Conservation (phyloP, 2,888 invertebrate species). For the Serrognathus titanus region DNA sequence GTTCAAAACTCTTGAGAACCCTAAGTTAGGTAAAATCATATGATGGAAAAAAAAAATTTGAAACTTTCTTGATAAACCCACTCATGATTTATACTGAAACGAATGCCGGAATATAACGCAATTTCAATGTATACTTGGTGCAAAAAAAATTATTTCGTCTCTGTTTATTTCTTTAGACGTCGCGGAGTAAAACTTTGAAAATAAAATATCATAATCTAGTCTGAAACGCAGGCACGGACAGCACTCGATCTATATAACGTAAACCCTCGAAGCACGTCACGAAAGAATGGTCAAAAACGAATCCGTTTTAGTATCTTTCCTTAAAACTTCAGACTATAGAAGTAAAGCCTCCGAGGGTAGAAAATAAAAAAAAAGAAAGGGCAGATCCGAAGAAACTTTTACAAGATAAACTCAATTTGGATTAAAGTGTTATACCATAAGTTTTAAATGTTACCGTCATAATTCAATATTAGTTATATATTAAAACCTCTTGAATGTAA, state of each 20-base stretch:
- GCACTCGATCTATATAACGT: neutral
- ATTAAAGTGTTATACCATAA: conserved; percentile 39
- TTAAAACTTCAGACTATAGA: conserved; percentile 36
- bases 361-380: conserved; percentile 34
- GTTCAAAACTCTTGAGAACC: too few relatives aligned
- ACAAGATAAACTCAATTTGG: conserved; percentile 42
- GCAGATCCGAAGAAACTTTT: conserved; percentile 34
- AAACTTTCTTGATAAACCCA: too few relatives aligned
- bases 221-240: neutral
- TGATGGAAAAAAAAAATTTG: too few relatives aligned
- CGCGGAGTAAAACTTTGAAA: neutral
- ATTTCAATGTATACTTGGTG: too few relatives aligned
- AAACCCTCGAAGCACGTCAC: conserved; percentile 24
- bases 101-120: too few relatives aligned
- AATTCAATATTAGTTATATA: too few relatives aligned
- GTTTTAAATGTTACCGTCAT: too few relatives aligned
- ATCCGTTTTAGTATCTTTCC: conserved; percentile 40
- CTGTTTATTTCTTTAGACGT: neutral
- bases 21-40: too few relatives aligned
- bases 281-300: conserved; percentile 40
- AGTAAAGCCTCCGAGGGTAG: conserved; percentile 30
- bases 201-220: conserved; percentile 1
- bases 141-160: neutral
- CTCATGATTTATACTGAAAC: too few relatives aligned
- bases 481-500: too few relatives aligned